Evolutionary conservation across 92 coral and sea anemone species (phyloP).

Genomic region (Porites lobata): DNA sequence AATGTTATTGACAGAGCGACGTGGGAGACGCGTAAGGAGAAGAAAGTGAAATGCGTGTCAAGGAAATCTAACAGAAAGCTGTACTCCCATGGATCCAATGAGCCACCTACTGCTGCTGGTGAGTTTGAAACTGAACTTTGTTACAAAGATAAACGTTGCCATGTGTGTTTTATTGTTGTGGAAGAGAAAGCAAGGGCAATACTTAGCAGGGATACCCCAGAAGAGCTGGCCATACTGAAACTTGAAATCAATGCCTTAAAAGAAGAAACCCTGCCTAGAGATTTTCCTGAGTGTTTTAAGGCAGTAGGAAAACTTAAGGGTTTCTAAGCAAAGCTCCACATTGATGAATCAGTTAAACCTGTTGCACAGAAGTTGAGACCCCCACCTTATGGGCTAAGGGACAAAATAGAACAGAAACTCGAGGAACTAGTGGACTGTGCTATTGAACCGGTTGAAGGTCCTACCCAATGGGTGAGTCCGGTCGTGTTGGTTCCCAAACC

Average conservation of each 20-base stretch:
- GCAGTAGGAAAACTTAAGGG: no score
- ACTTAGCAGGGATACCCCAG: conserved; percentile 31
- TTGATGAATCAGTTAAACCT: no score
- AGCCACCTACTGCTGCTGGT: conserved; percentile 42
- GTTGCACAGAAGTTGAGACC: no score
- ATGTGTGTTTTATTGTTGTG: conserved; percentile 40
- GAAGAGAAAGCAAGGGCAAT: conserved; percentile 40
- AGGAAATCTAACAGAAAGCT: conserved; percentile 25
- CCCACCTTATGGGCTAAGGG: no score
- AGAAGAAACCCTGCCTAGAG: conserved; percentile 10
- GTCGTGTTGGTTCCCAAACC: not conserved
- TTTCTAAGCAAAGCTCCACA: no score
- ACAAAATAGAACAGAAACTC: conserved; percentile 10
- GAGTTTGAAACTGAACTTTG: conserved; percentile 46
- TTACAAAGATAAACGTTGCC: conserved; percentile 22
- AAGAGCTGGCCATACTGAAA: conserved; percentile 33
- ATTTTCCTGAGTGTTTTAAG: not conserved
- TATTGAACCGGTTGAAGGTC: not conserved
- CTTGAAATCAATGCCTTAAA: conserved; percentile 11
- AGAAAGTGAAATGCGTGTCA: conserved; percentile 13
- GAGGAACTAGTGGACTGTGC: not conserved
- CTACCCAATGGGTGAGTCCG: no score
- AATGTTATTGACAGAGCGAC: conserved; percentile 49
- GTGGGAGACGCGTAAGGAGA: conserved; percentile 22
- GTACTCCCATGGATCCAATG: conserved; percentile 23